Percentiles rank a stretch among this genome's conserved stretches.
Evolutionary conservation across 2,888 invertebrate genomes (phyloP).

Genomic region (Idaea aversata): DNA sequence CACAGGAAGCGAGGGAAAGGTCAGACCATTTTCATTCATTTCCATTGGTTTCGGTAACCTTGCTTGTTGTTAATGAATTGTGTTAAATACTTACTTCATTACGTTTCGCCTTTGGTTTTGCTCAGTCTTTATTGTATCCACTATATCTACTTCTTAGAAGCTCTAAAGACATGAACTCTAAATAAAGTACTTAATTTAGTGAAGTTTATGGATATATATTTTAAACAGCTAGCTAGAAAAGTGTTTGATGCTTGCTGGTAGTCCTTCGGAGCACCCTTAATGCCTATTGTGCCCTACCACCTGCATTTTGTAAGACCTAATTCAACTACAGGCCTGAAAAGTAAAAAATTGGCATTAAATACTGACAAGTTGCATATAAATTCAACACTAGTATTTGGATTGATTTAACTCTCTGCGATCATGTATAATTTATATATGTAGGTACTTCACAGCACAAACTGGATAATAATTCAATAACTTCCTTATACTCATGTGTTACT

Average conservation of each 20-base stretch:
- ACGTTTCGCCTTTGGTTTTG: not conserved
- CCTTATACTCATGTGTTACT: not conserved
- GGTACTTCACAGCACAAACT: not conserved
- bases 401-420: not conserved
- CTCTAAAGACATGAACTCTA: not conserved
- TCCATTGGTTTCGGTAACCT: not conserved
- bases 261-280: no score
- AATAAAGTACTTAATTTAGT: not conserved
- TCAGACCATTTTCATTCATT: constrained; percentile 38
- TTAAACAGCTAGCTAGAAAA: not conserved
- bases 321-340: no score
- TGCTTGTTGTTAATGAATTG: constrained; percentile 5
- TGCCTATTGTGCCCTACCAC: no score
- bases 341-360: no score
- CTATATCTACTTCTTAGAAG: not conserved
- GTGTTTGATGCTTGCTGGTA: no score
- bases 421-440: not conserved
- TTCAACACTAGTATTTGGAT: no score
- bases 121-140: not conserved
- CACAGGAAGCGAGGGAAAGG: constrained; percentile 90
- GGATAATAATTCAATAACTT: not conserved
- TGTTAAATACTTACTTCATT: not conserved
- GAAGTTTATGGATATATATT: not conserved
- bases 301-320: no score
- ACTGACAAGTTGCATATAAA: no score